Evolutionary conservation across 1,140 invertebrate species (phyloP).

Genomic region (Pygmarrhopalites habei): DNA sequence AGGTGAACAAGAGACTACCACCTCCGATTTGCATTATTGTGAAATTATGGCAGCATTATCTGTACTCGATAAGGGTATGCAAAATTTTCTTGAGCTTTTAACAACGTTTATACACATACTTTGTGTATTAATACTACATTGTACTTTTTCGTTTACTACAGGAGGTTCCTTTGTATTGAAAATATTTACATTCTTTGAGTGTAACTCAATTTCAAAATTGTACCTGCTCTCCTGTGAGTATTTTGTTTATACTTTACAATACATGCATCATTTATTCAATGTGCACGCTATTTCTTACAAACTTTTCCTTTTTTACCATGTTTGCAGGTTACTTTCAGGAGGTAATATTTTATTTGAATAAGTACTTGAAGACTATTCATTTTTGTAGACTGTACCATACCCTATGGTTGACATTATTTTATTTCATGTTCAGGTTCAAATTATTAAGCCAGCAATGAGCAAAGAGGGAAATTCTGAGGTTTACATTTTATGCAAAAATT

Average conservation of each 20-base stretch:
- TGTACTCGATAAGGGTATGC: slow-evolving; percentile 57
- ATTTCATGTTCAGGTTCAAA: slow-evolving; percentile 41
- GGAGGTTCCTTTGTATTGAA: slow-evolving; percentile 81
- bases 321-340: too few relatives aligned
- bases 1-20: slow-evolving; percentile 72
- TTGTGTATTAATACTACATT: too few relatives aligned
- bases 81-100: too few relatives aligned
- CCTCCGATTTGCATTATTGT: slow-evolving; percentile 69
- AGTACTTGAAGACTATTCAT: too few relatives aligned
- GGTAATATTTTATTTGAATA: slow-evolving; percentile 12
- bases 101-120: too few relatives aligned
- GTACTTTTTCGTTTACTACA: slow-evolving; percentile 46
- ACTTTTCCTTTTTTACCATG: too few relatives aligned
- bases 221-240: slow-evolving; percentile 74
- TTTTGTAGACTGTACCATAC: too few relatives aligned
- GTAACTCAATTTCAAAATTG: slow-evolving; percentile 65
- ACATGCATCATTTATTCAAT: too few relatives aligned
- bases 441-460: slow-evolving; percentile 83
- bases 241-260: too few relatives aligned
- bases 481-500: slow-evolving; percentile 73
- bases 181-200: slow-evolving; percentile 85
- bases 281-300: too few relatives aligned
- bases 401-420: too few relatives aligned
- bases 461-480: slow-evolving; percentile 91
- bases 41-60: slow-evolving; percentile 69